phyloP scores from a whole-genome alignment of 2,113 vertebrate genomes.

The Takifugu bimaculatus region DNA sequence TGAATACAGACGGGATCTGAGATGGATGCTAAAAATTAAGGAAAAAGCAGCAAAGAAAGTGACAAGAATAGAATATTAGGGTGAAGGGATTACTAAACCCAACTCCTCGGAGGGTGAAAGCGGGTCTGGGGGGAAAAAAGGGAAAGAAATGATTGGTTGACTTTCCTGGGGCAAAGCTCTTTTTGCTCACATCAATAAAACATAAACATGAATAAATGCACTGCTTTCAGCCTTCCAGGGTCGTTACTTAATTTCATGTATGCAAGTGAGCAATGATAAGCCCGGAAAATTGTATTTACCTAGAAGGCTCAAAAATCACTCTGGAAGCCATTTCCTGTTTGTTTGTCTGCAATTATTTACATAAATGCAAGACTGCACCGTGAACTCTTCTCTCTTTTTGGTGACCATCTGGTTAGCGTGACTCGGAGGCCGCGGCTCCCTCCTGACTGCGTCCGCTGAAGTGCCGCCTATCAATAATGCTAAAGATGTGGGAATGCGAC shows the following conservation, averaged over 20 bases:
- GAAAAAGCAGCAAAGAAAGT: slow-evolving; percentile 33
- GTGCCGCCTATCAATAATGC: slow-evolving; percentile 49
- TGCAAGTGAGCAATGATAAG: slow-evolving; percentile 70
- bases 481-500: slow-evolving; percentile 31
- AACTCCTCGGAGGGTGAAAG: slow-evolving; percentile 65
- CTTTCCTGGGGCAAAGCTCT: slow-evolving; percentile 74
- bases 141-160: slow-evolving; percentile 75
- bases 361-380: slow-evolving; percentile 60
- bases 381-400: slow-evolving; percentile 40
- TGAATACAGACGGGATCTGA: background rate
- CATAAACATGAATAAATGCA: slow-evolving; percentile 80
- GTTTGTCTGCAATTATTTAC: slow-evolving; percentile 60
- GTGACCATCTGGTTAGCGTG: background rate
- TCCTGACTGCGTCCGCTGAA: slow-evolving; percentile 45
- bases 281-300: slow-evolving; percentile 71
- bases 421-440: slow-evolving; percentile 18
- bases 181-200: slow-evolving; percentile 79
- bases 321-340: slow-evolving; percentile 66
- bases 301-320: slow-evolving; percentile 68
- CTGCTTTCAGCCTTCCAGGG: slow-evolving; percentile 71
- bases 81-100: slow-evolving; percentile 73
- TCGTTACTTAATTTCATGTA: slow-evolving; percentile 75
- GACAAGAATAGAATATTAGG: slow-evolving; percentile 53
- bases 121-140: slow-evolving; percentile 48
- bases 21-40: background rate